Evolutionary conservation across 2,113 vertebrate genomes (phyloP), one percentile per base, ranked within the genome.

Genomic region (Terrapene triunguis): DNA sequence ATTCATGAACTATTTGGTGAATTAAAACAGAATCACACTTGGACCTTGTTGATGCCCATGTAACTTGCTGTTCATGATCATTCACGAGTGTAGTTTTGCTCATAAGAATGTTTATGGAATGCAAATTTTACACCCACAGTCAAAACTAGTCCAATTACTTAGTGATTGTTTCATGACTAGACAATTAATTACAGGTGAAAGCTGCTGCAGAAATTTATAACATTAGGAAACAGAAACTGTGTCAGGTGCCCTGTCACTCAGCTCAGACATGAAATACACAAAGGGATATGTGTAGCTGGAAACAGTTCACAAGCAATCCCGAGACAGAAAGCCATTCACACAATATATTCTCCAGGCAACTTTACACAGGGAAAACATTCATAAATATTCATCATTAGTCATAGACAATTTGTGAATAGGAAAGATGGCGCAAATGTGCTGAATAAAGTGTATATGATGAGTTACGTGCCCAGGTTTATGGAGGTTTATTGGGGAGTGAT

Each of bases 241-340:
- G 32, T 5, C 0, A 1, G 29, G 59, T n/a, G 14, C 89, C 11
- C 81, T 48, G 59, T 86, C 89, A 62, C 25, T 25, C 55, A 62
- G 22, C 87, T 93, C 95, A 91, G 59, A 50, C 89, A 89, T 88
- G 72, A 95, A 96, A 90, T 82, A 88, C 82, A 17, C 29, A 76
- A 89, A 94, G 80, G 85, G 32, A n/a, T 65, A 2, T 78, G 44
- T 95, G 35, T 72, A 72, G n/a, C 54, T 87, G 50, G 89, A 90
- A 72, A 44, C 35, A 55, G 35, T 76, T 95, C 84, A 29, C 24
- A 84, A 76, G 19, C 55, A 32, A 17, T 85, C 47, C 27, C 9
- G 51, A 76, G 53, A 25, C 0, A 79, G 8, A 44, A 93, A 95
- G 82, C 82, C 14, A 10, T 82, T 96, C 84, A 85, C 7, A 48